Base-by-base conservation (phyloP, 2,888 invertebrate species). In the Lepidochrysops patricia region DNA sequence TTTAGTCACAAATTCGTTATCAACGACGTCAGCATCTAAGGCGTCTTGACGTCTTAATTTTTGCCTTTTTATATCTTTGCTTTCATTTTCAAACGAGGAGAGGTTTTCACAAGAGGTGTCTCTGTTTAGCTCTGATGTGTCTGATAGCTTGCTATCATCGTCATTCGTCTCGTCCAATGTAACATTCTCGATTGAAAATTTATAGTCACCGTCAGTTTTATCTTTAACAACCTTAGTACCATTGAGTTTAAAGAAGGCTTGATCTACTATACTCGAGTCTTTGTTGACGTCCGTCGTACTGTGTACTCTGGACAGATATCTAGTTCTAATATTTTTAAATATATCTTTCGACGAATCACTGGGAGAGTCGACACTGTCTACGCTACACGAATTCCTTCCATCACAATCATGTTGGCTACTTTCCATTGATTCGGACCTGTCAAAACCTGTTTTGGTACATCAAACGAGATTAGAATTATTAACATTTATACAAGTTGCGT, bases 371-470 rank as follows among this genome's bases (percentile, higher is more conserved):
- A 74, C 64, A 59, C 69, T 67, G 62, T 80, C 77, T 2, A 79
- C 79, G 62, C 73, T 77, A 0, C 76, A 73, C 29, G 72, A 63
- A 58, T 64, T 67, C 68, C 72, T 79, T 61, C 79, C 81, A 62
- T 82, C 81, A 57, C 78, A 81, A 75, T 69, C 71, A 67, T 73
- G 72, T 67, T 72, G 65, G 65, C 80, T 71, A 74, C 79, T 84
- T 75, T 85, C 86, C 79, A 77, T 72, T 70, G 85, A 84, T 70
- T 79, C 81, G 65, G 84, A 79, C 67, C 76, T 80, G 75, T 83
- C 78, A 79, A 82, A 73, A 89, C 88, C 89, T 89, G 88, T 81
- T 73, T 80, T 73, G 77, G 76, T 79, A 85, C 78, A 84, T 75
- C 67, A 82, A 82, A 82, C 73, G 67, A 64, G 65, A 85, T 86